Conservation (phyloP, 2,888 invertebrate genomes). For the Tinea semifulvella region DNA sequence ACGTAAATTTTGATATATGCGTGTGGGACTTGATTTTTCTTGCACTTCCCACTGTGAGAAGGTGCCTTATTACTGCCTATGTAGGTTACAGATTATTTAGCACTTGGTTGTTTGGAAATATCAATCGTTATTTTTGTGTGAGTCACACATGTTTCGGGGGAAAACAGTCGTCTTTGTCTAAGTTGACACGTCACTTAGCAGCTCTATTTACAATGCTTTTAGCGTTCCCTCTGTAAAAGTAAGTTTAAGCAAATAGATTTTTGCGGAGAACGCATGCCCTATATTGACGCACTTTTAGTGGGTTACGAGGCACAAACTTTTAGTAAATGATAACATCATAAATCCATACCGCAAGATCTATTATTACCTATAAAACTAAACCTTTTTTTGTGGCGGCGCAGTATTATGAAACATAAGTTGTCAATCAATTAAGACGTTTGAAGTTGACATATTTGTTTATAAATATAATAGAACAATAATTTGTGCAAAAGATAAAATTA, state of each 20-base stretch:
- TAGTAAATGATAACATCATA: no score
- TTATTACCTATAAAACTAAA: no score
- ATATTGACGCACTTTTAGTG: conserved; percentile 7
- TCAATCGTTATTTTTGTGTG: conserved; percentile 19
- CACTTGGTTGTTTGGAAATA: conserved; percentile 7
- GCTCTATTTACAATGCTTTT: conserved; percentile 60
- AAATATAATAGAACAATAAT: no score
- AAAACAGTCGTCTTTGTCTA: conserved; percentile 53
- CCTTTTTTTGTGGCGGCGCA: no score
- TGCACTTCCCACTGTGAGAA: conserved; percentile 9
- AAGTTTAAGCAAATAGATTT: conserved; percentile 43
- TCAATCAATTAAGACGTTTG: no score
- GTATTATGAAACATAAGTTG: no score
- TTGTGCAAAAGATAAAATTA: no score
- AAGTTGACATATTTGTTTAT: no score
- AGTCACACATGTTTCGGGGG: conserved; percentile 28
- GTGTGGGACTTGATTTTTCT: background rate
- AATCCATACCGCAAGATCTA: no score
- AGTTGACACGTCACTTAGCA: conserved; percentile 55
- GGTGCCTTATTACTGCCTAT: conserved; percentile 4
- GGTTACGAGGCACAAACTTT: conserved; percentile 3
- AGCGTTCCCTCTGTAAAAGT: conserved; percentile 47
- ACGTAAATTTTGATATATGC: background rate
- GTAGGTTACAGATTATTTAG: conserved; percentile 4
- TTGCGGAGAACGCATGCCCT: conserved; percentile 22